Evolutionary conservation across 2,113 vertebrate genomes (phyloP), one percentile per base, ranked within the genome.

Genomic region (Gambusia holbrooki): DNA sequence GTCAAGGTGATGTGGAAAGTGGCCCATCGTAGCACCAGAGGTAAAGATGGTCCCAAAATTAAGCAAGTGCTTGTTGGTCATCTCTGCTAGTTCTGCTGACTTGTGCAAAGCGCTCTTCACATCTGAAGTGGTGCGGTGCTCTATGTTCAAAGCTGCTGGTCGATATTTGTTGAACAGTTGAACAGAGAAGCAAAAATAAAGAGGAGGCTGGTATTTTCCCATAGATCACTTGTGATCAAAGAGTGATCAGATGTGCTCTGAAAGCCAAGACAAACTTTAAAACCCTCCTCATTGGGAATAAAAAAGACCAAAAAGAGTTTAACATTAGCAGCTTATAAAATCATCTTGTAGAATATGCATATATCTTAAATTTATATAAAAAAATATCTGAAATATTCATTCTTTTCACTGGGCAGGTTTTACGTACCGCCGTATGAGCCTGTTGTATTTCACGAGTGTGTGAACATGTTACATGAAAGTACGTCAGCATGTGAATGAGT

Each of bases 321-420:
- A 84, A 89, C 69, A 88, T 93, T 95, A 95, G 94, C 95, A 95
- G 94, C 94, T 92, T 93, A 92, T 93, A 70, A 90, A 88, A 65
- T 91, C 74, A 76, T 88, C 83, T 86, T 84, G 71, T 91, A 90
- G 86, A 87, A 89, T 88, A 88, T 42, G 85, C 30, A 42, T 69
- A 45, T 62, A 75, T 66, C 66, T 73, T 82, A 79, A 65, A 74
- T 62, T 88, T 82, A 87, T 84, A 92, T 80, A 87, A 90, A 89
- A 35, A 86, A 90, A 88, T 77, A 87, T 76, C 61, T 89, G 71
- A 83, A 78, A 71, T 84, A 84, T 84, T 71, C 89, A 79, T 84
- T 92, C 71, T 84, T 85, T 84, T 84, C 84, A 87, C 81, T 85
- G 89, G 90, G 90, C 86, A 83, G 89, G 79, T 85, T 85, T 77